Conservation (phyloP, 2,113 vertebrate genomes). For the Orthonyx spaldingii region DNA sequence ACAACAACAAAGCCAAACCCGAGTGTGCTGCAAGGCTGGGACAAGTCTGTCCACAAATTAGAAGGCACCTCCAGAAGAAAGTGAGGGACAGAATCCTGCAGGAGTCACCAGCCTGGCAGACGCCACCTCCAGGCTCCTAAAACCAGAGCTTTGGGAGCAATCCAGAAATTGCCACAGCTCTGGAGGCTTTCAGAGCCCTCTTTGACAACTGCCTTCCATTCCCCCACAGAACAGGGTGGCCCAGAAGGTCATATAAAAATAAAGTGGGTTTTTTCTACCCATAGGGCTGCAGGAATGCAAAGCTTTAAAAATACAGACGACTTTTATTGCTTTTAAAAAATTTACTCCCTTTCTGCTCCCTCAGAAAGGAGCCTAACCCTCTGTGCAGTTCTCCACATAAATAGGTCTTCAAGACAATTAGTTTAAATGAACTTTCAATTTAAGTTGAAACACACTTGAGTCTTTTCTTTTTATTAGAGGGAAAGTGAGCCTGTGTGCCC, state of each 20-base stretch:
- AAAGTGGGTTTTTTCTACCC: background rate
- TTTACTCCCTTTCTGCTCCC: background rate
- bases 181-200: background rate
- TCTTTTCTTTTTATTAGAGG: background rate
- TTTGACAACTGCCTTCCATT: background rate
- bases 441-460: background rate
- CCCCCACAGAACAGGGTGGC: background rate
- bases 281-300: background rate
- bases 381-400: background rate
- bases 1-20: background rate
- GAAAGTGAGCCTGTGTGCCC: background rate
- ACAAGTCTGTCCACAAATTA: background rate
- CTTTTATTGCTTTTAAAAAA: background rate
- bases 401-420: background rate
- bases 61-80: background rate
- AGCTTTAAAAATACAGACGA: background rate
- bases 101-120: background rate
- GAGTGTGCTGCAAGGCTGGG: background rate
- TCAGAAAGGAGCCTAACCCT: background rate
- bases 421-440: background rate
- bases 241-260: background rate
- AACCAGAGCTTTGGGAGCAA: background rate
- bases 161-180: background rate
- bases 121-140: background rate
- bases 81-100: background rate